Evolutionary conservation across 2,113 vertebrate genomes (phyloP), one percentile per base, ranked within the genome.

Genomic region (Thamnophis sirtalis): DNA sequence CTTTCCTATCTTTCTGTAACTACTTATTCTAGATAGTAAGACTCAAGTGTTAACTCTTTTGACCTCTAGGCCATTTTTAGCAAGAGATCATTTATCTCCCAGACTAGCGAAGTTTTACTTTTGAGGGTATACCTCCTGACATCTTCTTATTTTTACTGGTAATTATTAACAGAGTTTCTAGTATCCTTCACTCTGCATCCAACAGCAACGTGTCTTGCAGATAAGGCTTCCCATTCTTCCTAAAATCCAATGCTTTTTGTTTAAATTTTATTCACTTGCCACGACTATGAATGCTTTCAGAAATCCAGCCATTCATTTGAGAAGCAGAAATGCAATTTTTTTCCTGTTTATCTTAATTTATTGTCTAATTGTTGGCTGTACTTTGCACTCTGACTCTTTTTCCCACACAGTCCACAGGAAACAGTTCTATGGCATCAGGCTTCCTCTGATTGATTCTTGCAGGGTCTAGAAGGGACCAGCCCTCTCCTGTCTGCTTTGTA

Each of bases 301-400:
- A 55, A 92, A 96, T 96, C 95, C 96, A 96, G 94, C 96, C 97
- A 98, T 98, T 98, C 97, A 98, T 97, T 98, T 97, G 95, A 92
- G 97, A 89, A 96, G 96, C 97, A 96, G 26, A 96, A 92, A 92
- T 96, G 97, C 96, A 97, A 97, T 97, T 98, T 98, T 98, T 98
- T 98, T 98, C 98, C 98, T 98, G 98, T 98, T 98, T 98, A 97
- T 98, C 96, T 95, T 97, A 98, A 98, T 98, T 97, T 98, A 98
- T 98, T 98, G 98, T 98, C 97, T 97, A 96, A 98, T 98, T 98
- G 98, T 98, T 98, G 97, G 96, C 1, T 5, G 96, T 94, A 95
- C 94, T 96, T 97, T 97, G 97, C 97, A 95, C 97, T 97, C 97
- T 15, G 96, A 93, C 95, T 91, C 95, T 94, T 98, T 92, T 98